phyloP scores from a whole-genome alignment of 53 echinoderm and acorn worm genomes.

The Actinopyga echinites region DNA sequence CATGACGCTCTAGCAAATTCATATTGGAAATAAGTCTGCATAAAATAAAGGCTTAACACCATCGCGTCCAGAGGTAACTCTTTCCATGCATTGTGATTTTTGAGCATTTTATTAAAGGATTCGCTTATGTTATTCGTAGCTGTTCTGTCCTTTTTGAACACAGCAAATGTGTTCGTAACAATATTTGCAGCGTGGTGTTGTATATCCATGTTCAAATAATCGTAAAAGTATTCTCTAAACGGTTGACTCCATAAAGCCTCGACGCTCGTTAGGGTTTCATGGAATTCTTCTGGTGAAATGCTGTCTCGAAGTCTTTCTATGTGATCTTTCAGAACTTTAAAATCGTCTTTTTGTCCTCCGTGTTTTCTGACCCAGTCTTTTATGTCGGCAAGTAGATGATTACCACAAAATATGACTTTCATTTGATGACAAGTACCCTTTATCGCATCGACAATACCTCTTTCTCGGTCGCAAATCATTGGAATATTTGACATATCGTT shows the following conservation, averaged over 20 bases:
- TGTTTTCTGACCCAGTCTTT: neutral
- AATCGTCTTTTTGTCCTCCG: neutral
- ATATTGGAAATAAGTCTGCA: neutral
- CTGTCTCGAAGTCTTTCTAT: neutral
- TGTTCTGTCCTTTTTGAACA: neutral
- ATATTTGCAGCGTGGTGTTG: neutral
- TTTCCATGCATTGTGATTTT: neutral
- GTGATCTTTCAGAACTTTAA: neutral
- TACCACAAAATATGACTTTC: neutral
- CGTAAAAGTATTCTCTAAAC: neutral
- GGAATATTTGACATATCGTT: neutral
- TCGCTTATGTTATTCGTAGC: conserved; percentile 9
- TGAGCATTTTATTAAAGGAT: conserved; percentile 1
- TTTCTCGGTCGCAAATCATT: neutral
- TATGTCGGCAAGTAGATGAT: neutral
- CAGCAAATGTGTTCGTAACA: neutral
- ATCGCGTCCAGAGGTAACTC: conserved; percentile 2
- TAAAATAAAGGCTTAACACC: neutral
- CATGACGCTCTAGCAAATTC: neutral
- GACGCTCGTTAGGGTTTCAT: neutral
- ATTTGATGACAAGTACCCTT: neutral
- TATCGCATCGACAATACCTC: neutral
- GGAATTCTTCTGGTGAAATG: neutral
- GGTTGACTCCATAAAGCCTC: neutral
- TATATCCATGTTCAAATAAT: neutral